A percentile compares a stretch with the other conserved stretches of the same genome.
Conservation (phyloP, 2,113 vertebrate genomes). For the Odobenus rosmarus region DNA sequence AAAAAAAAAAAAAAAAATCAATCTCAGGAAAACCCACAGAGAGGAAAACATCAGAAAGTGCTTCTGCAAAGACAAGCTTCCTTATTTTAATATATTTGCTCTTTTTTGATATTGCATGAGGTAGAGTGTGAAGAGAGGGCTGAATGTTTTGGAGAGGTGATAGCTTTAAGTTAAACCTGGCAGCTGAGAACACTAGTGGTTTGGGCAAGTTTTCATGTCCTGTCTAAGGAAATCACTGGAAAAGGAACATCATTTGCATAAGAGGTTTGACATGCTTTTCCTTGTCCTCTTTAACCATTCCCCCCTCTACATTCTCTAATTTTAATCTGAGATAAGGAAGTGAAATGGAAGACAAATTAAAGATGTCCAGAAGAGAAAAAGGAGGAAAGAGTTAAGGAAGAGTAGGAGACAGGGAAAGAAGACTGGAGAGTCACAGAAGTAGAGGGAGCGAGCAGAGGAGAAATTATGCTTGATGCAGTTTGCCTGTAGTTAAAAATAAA, state of each 20-base stretch:
- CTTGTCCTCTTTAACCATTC: not conserved
- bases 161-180: not conserved
- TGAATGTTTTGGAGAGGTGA: not conserved
- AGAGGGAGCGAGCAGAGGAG: not conserved
- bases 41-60: not conserved
- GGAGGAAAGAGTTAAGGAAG: not conserved
- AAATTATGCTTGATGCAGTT: not conserved
- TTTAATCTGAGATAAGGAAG: not conserved
- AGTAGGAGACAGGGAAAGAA: not conserved
- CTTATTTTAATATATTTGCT: not conserved
- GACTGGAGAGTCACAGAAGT: not conserved
- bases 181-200: not conserved
- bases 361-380: not conserved
- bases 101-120: not conserved
- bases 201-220: not conserved
- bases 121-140: not conserved
- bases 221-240: not conserved
- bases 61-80: not conserved
- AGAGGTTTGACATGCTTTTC: not conserved
- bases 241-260: not conserved
- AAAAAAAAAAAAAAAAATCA: not conserved
- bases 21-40: not conserved
- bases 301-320: not conserved
- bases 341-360: not conserved
- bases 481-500: not conserved